phyloP scores from a whole-genome alignment of 1,140 invertebrate genomes.

The Cotesia vestalis region DNA sequence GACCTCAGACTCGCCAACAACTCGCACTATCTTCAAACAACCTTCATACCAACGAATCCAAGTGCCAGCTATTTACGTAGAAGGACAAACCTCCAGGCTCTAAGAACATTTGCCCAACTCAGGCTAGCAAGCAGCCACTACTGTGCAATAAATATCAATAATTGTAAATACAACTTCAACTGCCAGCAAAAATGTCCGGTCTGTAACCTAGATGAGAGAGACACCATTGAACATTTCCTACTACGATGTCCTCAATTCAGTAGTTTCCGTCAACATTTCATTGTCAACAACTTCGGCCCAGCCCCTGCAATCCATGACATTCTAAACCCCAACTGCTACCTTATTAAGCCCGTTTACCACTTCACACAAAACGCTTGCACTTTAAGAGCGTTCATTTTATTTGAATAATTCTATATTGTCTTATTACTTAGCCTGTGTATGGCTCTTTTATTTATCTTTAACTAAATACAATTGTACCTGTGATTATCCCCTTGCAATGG shows the following conservation, averaged over 20 bases:
- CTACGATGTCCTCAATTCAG: not conserved
- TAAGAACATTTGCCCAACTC: not conserved
- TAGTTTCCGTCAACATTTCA: not conserved
- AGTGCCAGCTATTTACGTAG: not conserved
- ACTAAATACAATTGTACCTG: too few relatives aligned
- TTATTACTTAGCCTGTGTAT: too few relatives aligned
- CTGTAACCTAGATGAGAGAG: not conserved
- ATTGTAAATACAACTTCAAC: not conserved
- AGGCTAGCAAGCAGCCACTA: not conserved
- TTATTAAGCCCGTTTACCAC: too few relatives aligned
- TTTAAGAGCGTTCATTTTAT: too few relatives aligned
- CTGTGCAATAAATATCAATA: not conserved
- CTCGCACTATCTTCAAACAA: not conserved
- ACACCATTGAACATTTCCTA: not conserved
- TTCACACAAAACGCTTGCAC: too few relatives aligned
- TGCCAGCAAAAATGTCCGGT: not conserved
- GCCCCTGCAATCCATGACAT: not conserved
- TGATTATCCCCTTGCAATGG: too few relatives aligned
- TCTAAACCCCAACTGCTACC: too few relatives aligned
- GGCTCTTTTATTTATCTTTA: too few relatives aligned
- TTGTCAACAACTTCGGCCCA: constrained; percentile 10
- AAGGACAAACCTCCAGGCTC: not conserved
- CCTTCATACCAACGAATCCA: not conserved
- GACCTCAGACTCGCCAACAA: not conserved
- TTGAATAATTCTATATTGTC: too few relatives aligned